Evolutionary conservation across 2,888 invertebrate species (phyloP).

Genomic region (Patella depressa): DNA sequence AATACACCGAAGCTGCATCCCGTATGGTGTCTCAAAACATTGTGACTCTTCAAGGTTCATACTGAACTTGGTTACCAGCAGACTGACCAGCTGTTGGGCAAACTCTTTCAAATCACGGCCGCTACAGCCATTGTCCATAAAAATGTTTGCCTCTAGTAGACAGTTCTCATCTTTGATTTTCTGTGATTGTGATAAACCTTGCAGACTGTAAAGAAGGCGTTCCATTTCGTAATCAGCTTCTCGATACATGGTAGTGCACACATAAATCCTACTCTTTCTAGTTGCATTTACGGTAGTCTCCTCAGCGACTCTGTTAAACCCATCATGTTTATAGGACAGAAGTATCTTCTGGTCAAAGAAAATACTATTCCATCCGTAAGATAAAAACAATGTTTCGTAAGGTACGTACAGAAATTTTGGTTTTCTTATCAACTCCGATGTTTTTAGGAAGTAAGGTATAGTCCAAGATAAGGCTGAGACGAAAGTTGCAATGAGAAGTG

Average conservation of each 20-base stretch:
- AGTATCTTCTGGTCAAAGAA: constrained; percentile 43
- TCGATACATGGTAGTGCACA: constrained; percentile 47
- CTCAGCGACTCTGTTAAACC: constrained; percentile 27
- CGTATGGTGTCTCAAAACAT: constrained; percentile 41
- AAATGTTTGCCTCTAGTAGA: constrained; percentile 40
- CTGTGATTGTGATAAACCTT: constrained; percentile 29
- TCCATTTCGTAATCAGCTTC: constrained; percentile 48
- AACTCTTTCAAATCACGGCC: constrained; percentile 39
- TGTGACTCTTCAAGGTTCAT: constrained; percentile 27
- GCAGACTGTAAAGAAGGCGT: constrained; percentile 39
- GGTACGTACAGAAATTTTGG: constrained; percentile 34
- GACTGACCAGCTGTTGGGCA: constrained; percentile 38
- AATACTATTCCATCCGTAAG: constrained; percentile 39
- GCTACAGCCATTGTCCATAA: constrained; percentile 41
- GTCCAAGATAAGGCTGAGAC: constrained; percentile 39
- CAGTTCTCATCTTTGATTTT: constrained; percentile 33
- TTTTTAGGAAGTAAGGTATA: constrained; percentile 34
- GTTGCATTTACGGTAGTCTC: not conserved
- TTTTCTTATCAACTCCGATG: constrained; percentile 20
- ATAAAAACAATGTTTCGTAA: constrained; percentile 39
- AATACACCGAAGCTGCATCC: constrained; percentile 40
- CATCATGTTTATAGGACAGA: constrained; percentile 38
- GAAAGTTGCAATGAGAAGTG: constrained; percentile 27
- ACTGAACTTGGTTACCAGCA: constrained; percentile 34
- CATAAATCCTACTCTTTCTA: constrained; percentile 34